A percentile compares a stretch with the other conserved stretches of the same genome.
Evolutionary conservation across 30 jellyfish, hydroid and myxozoan genomes (phyloP).

Genomic region (Mastigias papua): DNA sequence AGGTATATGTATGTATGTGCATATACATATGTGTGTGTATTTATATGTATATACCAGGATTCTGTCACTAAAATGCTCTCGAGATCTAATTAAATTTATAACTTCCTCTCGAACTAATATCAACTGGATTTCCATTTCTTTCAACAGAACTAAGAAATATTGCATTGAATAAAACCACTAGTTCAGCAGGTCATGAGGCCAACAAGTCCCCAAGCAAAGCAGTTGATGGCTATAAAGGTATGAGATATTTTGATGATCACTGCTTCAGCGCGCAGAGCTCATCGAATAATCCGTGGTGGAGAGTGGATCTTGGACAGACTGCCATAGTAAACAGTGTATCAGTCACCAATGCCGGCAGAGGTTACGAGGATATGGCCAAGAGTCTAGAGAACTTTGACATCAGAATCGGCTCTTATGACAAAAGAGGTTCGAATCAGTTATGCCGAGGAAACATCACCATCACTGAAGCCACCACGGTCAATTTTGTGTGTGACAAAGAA

Average conservation of each 20-base stretch:
- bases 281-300: constrained; percentile 6
- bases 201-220: not conserved
- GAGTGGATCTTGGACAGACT: constrained; percentile 9
- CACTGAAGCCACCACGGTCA: constrained; percentile 5
- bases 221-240: constrained; percentile 15
- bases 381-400: not conserved
- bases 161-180: not conserved
- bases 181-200: not conserved
- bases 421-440: not conserved
- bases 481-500: constrained; percentile 11
- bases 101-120: too few relatives aligned
- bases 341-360: constrained; percentile 17
- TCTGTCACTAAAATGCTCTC: too few relatives aligned
- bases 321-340: constrained; percentile 25
- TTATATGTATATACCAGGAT: too few relatives aligned
- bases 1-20: too few relatives aligned
- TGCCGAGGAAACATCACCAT: constrained; percentile 24
- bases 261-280: not conserved
- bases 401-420: constrained; percentile 15
- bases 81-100: too few relatives aligned
- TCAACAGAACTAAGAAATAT: constrained; percentile 11
- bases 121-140: not conserved
- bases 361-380: not conserved
- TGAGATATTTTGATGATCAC: not conserved
- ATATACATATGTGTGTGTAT: too few relatives aligned